Conservation (phyloP, 2,888 invertebrate genomes). For the Metalampra italica region DNA sequence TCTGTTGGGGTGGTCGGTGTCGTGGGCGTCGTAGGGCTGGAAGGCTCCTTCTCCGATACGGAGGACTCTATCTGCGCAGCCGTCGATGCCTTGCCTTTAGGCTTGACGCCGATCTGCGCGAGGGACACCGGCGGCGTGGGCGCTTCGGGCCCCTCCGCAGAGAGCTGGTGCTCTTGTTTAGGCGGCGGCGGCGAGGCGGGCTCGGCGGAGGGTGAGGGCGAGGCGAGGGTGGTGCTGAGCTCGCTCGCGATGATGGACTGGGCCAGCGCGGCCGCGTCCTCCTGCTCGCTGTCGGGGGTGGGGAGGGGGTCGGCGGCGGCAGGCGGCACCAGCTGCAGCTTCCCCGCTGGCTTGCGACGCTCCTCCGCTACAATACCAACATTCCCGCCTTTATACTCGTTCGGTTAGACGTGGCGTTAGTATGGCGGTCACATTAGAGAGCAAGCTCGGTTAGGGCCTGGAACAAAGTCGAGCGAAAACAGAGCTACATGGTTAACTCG, state of each 20-base stretch:
- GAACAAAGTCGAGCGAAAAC: constrained; percentile 78
- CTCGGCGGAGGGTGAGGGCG: constrained; percentile 42
- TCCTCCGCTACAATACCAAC: constrained; percentile 76
- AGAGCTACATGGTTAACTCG: constrained; percentile 69
- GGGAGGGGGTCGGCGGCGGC: constrained; percentile 57
- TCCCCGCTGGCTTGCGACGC: constrained; percentile 68
- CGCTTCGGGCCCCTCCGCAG: constrained; percentile 55
- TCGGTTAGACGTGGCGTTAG: constrained; percentile 75
- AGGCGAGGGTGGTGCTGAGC: constrained; percentile 50
- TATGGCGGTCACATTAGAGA: constrained; percentile 78
- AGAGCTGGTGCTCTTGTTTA: constrained; percentile 38
- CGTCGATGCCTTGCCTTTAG: constrained; percentile 51
- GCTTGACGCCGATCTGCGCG: constrained; percentile 67
- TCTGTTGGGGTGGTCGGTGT: constrained; percentile 28
- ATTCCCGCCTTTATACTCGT: constrained; percentile 70
- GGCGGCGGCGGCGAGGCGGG: constrained; percentile 30
- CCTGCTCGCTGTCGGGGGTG: constrained; percentile 73
- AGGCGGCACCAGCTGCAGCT: constrained; percentile 63
- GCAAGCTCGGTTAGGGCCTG: constrained; percentile 80
- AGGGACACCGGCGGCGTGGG: constrained; percentile 77
- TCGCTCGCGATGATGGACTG: constrained; percentile 71
- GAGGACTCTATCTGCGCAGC: constrained; percentile 67
- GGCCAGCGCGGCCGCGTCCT: constrained; percentile 71
- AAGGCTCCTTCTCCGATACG: constrained; percentile 36
- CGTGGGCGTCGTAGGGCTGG: constrained; percentile 15